phyloP scores from a whole-genome alignment of 1,140 invertebrate genomes.

The Ganaspis sp. region DNA sequence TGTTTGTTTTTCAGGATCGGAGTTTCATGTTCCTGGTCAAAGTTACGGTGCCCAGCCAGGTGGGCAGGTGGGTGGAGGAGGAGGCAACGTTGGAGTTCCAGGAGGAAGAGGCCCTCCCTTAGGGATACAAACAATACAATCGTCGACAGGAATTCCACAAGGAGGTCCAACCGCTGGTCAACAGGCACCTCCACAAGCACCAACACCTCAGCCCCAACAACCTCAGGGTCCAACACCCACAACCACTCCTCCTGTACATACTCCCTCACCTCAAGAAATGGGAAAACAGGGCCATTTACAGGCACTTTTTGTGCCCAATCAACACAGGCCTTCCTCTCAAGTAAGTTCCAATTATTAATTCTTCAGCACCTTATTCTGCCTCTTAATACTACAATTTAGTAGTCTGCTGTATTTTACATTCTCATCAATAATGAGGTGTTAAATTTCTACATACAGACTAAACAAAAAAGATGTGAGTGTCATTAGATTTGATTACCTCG shows the following conservation, averaged over 20 bases:
- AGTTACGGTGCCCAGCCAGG: slow-evolving; percentile 73
- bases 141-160: slow-evolving; percentile 64
- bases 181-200: slow-evolving; percentile 63
- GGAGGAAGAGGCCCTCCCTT: slow-evolving; percentile 71
- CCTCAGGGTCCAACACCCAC: slow-evolving; percentile 66
- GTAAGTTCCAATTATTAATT: no score
- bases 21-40: slow-evolving; percentile 73
- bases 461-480: no score
- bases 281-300: slow-evolving; percentile 70
- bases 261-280: slow-evolving; percentile 69
- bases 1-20: slow-evolving; percentile 65
- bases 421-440: no score
- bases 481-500: no score
- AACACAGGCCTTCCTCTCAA: slow-evolving; percentile 57
- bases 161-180: slow-evolving; percentile 64
- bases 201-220: slow-evolving; percentile 65
- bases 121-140: slow-evolving; percentile 68
- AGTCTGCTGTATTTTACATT: no score
- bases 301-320: slow-evolving; percentile 61
- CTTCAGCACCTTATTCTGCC: no score
- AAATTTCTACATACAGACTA: no score
- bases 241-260: slow-evolving; percentile 67
- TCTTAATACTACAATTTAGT: no score
- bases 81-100: slow-evolving; percentile 69
- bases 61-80: slow-evolving; percentile 72